Conservation (phyloP, 2,113 vertebrate species). For the Pavo muticus region DNA sequence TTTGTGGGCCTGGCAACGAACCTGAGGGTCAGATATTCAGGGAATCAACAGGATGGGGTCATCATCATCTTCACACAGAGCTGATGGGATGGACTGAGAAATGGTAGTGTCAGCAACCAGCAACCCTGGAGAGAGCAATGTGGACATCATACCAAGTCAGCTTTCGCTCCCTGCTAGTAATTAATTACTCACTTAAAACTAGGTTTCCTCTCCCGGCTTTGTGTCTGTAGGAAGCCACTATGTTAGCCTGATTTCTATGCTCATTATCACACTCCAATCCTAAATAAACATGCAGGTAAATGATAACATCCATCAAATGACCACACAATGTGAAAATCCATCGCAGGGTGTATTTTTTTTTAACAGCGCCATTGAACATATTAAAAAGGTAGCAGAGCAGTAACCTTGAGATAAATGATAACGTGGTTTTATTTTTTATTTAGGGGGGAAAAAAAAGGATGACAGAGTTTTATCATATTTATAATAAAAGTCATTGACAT, state of each 20-base stretch:
- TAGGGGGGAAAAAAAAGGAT: neutral
- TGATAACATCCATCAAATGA: conserved; percentile 30
- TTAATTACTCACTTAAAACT: conserved; percentile 25
- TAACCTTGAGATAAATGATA: conserved; percentile 63
- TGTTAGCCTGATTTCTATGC: neutral
- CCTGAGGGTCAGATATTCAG: neutral
- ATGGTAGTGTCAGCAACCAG: neutral
- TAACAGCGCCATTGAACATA: conserved; percentile 2
- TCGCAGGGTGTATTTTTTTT: neutral
- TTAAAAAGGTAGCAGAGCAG: conserved; percentile 18
- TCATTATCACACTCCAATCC: neutral
- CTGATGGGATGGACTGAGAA: neutral
- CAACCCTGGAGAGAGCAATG: neutral
- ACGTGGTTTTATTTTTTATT: conserved; percentile 54
- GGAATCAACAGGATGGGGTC: neutral
- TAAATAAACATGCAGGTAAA: conserved; percentile 20
- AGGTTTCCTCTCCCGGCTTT: neutral
- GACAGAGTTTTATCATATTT: conserved; percentile 71
- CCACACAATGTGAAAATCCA: conserved; percentile 27
- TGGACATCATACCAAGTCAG: neutral
- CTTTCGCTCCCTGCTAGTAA: neutral
- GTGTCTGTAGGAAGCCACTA: neutral
- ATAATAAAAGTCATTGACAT: conserved; percentile 78
- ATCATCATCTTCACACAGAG: neutral
- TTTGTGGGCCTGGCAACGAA: neutral